Percentiles rank a stretch among this genome's conserved stretches.
Conservation (phyloP, 1,140 invertebrate species). For the Diorhabda sublineata region DNA sequence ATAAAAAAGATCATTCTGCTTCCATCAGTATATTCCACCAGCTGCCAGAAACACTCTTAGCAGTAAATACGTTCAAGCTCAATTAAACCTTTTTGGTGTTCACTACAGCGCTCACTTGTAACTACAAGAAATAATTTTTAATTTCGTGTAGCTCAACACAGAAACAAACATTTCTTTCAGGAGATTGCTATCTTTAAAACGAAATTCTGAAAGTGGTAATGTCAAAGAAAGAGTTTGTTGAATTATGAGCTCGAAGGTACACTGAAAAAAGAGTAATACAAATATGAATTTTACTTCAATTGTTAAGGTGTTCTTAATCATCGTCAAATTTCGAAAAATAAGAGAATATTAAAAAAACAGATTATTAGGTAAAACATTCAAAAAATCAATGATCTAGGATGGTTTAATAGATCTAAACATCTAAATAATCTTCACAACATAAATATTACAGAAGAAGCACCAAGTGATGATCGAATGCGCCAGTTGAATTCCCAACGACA, state of each 20-base stretch:
- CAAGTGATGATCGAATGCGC: no score
- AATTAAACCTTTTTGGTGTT: constrained; percentile 3
- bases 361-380: no score
- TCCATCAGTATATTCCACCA: neutral
- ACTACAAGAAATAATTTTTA: constrained; percentile 3
- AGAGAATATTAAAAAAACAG: no score
- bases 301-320: no score
- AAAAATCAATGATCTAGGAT: no score
- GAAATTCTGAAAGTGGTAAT: neutral
- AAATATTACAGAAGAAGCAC: no score
- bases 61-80: neutral
- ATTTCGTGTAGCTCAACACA: neutral
- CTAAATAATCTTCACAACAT: no score
- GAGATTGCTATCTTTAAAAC: neutral
- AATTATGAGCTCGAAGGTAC: neutral
- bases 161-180: neutral
- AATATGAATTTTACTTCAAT: no score
- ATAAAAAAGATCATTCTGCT: neutral
- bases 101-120: neutral
- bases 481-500: no score
- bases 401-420: no score
- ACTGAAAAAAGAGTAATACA: neutral
- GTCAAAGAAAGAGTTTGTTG: neutral
- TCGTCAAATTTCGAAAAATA: no score
- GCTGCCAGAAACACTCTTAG: constrained; percentile 1